Base-by-base conservation (phyloP, 2,888 invertebrate genomes). In the Ennomos quercinarius region DNA sequence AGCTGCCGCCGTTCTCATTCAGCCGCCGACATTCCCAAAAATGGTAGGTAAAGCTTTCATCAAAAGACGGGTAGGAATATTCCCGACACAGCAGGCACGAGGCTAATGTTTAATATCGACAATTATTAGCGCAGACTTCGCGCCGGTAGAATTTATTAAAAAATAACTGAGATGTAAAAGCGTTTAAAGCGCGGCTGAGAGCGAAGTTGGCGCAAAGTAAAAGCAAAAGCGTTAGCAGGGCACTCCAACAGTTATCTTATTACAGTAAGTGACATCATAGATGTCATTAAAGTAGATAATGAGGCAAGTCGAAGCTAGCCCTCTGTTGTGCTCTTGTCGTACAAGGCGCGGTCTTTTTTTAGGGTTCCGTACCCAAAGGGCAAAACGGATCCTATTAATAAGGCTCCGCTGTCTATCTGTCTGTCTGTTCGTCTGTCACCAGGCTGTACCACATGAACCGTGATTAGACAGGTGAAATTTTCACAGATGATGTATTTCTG, bases 151-250 rank as follows among this genome's bases (percentile, higher is more conserved):
- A 82, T 80, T 80, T 84, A 83, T 84, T 80, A 83, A 84, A 83
- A 83, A 81, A 80, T 81, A 83, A 81, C 81, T 78, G 70, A 54
- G 71, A 73, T 76, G 73, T 71, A 72, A 75, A 77, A 72, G 71
- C 72, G 70, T 62, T 74, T 72, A 65, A 70, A 73, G 73, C 69
- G 10, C 67, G 1, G 70, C 64, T 38, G 56, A 43, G 52, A 45
- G 57, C 55, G 17, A 13, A 10, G 43, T 40, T 42, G 51, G 17
- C 37, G 9, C n/a, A 45, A 58, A 48, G 9, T 34, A 40, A 0
- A 52, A 56, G 58, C 46, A 61, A 54, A 60, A 55, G 71, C 66
- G 62, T 64, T 48, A 59, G 64, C 67, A 63, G 63, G 66, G 27
- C 27, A 6, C 0, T 63, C 35, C 51, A 41, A 34, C 47, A n/a